Evolutionary conservation across 2,888 invertebrate genomes (phyloP).

Genomic region (Temnothorax rugatulus): DNA sequence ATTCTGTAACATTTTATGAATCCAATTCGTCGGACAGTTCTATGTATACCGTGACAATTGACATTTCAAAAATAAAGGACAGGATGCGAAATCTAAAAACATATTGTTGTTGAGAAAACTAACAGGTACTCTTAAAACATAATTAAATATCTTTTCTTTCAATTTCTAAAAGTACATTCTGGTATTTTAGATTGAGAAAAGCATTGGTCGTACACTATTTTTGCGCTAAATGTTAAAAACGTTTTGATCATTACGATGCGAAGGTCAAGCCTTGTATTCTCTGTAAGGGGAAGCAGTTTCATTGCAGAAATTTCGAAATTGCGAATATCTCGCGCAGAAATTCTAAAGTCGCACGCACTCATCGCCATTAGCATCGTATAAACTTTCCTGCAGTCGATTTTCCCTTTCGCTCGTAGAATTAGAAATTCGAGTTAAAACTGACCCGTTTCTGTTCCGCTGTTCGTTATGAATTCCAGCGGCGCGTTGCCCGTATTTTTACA

Average conservation of each 20-base stretch:
- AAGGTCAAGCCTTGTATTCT: background rate
- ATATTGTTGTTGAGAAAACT: background rate
- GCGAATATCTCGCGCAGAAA: conserved; percentile 6
- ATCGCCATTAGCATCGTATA: conserved; percentile 56
- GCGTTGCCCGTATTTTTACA: conserved; percentile 69
- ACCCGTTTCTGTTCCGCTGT: conserved; percentile 64
- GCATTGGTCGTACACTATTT: background rate
- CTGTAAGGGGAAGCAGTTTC: background rate
- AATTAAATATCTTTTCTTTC: background rate
- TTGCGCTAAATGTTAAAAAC: background rate
- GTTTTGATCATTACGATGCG: background rate
- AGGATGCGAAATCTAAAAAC: background rate
- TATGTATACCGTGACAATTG: background rate
- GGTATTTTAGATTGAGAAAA: background rate
- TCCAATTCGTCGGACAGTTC: background rate
- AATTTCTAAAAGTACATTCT: background rate
- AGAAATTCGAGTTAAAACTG: conserved; percentile 75
- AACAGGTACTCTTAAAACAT: background rate
- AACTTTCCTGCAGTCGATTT: conserved; percentile 75
- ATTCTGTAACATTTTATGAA: conserved; percentile 24
- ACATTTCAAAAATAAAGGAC: background rate
- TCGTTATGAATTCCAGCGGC: conserved; percentile 72
- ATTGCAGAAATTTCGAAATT: conserved; percentile 30
- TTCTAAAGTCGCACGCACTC: conserved; percentile 39
- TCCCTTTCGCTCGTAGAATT: conserved; percentile 77